Evolutionary conservation across 64 coral and sea anemone genomes (phyloP).

Genomic region (Dendrophyllia cribrosa): DNA sequence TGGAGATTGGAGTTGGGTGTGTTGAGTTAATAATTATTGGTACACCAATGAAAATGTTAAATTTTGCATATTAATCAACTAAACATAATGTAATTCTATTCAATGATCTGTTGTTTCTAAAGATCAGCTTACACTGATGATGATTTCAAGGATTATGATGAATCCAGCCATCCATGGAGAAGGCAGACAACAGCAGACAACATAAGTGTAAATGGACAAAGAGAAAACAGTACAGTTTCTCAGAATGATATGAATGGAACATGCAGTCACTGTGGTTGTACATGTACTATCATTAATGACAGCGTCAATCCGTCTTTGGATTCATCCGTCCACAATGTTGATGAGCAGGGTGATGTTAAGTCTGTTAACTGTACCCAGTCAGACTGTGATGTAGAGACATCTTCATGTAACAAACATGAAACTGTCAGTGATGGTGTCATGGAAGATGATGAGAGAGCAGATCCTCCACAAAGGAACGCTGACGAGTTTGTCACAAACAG

Average conservation of each 20-base stretch:
- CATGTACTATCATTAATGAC: background rate
- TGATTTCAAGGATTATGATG: slow-evolving; percentile 50
- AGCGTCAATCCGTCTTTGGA: background rate
- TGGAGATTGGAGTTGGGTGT: no score
- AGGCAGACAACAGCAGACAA: background rate
- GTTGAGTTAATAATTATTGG: no score
- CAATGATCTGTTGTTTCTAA: background rate
- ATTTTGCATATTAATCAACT: no score
- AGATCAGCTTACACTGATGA: slow-evolving; percentile 69
- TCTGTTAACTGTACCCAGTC: background rate
- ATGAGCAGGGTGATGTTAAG: background rate
- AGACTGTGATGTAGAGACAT: background rate
- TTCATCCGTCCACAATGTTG: background rate
- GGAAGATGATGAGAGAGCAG: background rate
- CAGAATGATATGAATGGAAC: background rate
- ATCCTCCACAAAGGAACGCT: background rate
- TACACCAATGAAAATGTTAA: no score
- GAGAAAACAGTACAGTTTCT: background rate
- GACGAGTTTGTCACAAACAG: background rate
- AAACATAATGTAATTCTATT: no score
- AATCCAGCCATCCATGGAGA: slow-evolving; percentile 55
- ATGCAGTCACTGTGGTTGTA: background rate
- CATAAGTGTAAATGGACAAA: background rate
- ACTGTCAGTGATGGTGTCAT: background rate
- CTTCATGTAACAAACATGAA: background rate